These are phyloP conservation scores for Caenorhabditis japonica DNA, from an alignment of 2,888 invertebrate species.

Conservation along the genomic window DNA sequence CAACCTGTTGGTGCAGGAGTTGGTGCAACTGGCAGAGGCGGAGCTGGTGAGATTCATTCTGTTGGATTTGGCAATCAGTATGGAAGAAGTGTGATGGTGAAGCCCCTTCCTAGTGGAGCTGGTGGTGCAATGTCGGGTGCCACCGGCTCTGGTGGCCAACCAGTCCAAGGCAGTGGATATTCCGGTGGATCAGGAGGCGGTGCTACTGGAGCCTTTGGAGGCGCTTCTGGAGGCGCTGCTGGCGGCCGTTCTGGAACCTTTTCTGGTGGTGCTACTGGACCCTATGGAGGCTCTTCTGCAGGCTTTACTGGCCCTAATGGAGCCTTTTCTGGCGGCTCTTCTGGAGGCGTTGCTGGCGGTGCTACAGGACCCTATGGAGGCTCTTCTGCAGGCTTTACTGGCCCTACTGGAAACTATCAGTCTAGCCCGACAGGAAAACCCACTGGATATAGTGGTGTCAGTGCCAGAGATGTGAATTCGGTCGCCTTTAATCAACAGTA, in stretches of 20 bases:
- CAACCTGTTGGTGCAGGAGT: background rate
- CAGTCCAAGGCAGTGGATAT: conserved; percentile 1
- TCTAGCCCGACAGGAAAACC: too few species aligned
- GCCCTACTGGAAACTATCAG: too few species aligned
- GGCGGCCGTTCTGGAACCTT: background rate
- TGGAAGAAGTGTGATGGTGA: background rate
- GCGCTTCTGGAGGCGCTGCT: background rate
- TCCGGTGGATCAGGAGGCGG: conserved; percentile 7
- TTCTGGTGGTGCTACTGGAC: background rate
- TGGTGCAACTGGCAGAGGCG: background rate
- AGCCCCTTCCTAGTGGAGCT: background rate
- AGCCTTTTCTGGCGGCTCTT: too few species aligned
- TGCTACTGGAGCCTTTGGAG: background rate
- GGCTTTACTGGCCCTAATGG: too few species aligned
- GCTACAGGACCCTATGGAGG: too few species aligned
- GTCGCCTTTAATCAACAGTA: too few species aligned
- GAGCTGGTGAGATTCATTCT: background rate
- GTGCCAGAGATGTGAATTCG: too few species aligned
- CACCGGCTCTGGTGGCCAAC: conserved; percentile 11
- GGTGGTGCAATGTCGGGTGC: conserved; percentile 5
- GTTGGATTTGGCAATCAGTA: too few species aligned
- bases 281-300: too few species aligned
- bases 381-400: too few species aligned
- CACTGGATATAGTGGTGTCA: too few species aligned
- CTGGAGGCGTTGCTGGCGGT: too few species aligned